These are phyloP conservation scores for Cheilinus undulatus DNA, from an alignment of 2,113 vertebrate species.

Conservation along the genomic window DNA sequence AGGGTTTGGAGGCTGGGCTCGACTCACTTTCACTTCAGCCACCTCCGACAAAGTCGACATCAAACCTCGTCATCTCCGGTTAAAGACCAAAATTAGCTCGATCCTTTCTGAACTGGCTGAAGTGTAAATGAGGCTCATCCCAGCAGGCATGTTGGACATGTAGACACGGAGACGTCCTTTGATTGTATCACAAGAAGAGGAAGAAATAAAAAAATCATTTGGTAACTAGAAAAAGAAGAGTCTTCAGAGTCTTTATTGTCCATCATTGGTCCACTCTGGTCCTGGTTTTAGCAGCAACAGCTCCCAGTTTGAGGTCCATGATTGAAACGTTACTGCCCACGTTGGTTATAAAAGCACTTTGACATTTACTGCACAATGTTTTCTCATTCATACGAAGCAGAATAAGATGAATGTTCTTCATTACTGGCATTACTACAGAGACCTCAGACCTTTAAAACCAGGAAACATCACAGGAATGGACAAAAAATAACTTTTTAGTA, in stretches of 20 bases:
- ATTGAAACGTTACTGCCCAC: constrained; percentile 76
- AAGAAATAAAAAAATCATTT: constrained; percentile 68
- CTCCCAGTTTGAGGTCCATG: constrained; percentile 18
- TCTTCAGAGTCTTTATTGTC: constrained; percentile 80
- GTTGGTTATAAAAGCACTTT: constrained; percentile 88
- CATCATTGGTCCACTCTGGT: constrained; percentile 73
- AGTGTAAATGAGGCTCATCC: constrained; percentile 6
- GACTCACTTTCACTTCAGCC: constrained; percentile 22
- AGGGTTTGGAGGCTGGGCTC: constrained; percentile 45
- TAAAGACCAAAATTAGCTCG: too few relatives aligned
- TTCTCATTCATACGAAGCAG: constrained; percentile 8
- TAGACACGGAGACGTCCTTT: constrained; percentile 40
- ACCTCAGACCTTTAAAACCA: constrained; percentile 27
- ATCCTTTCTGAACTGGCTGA: constrained; percentile 11
- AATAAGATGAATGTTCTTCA: constrained; percentile 14
- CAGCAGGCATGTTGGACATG: constrained; percentile 26
- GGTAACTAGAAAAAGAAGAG: constrained; percentile 89
- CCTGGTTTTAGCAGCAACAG: constrained; percentile 86
- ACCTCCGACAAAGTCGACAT: neutral
- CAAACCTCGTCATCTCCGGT: neutral
- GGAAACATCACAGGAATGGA: neutral
- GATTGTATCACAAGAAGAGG: constrained; percentile 67
- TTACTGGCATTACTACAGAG: constrained; percentile 30
- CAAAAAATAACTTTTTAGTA: neutral
- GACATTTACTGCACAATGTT: constrained; percentile 76